Evolutionary conservation across 2,113 vertebrate species (phyloP), one percentile per base, ranked within the genome.

Genomic region (Psettodes erumei): DNA sequence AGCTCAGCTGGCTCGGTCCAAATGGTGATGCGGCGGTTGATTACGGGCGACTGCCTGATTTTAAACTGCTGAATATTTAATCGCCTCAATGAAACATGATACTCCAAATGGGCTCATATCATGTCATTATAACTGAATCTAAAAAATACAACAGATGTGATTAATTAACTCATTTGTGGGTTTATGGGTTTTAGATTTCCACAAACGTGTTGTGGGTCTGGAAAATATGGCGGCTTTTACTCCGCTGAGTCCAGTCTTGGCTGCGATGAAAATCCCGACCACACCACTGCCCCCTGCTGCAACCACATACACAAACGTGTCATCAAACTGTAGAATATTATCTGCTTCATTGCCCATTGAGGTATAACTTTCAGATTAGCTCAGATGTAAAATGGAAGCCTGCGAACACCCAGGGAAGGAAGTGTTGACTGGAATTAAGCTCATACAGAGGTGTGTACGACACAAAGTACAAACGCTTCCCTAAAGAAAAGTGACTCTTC

Each of bases 61-160:
- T 87, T 59, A 67, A 75, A 85, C 64, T 62, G 80, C 63, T 84
- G 67, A 81, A 79, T 74, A 71, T 88, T 76, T 80, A 88, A 86
- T 85, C 70, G 82, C 72, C 68, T 75, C 43, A 48, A 13, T 69
- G 37, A 75, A 86, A 85, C 65, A 33, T 70, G 55, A 77, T 67
- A 77, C 71, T 80, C 71, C 47, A 77, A 81, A 79, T 85, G 50
- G 64, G 5, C 70, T 69, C 38, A 37, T 58, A 51, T 73, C 62
- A 71, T 76, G 38, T 67, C 51, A 67, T 79, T 67, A 75, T 70
- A 66, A 76, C 1, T 6, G 48, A 71, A 35, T 82, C n/a, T 23
- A n/a, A 61, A 60, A 66, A 69, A 25, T 21, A 62, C 33, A 80
- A 51, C 82, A 88, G 69, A 72, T 79, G 55, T 82, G 55, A 81